A percentile compares a stretch with the other conserved stretches of the same genome.
These are phyloP conservation scores for Druceiella hillmani DNA, from an alignment of 2,888 invertebrate species.

Conservation along the genomic window DNA sequence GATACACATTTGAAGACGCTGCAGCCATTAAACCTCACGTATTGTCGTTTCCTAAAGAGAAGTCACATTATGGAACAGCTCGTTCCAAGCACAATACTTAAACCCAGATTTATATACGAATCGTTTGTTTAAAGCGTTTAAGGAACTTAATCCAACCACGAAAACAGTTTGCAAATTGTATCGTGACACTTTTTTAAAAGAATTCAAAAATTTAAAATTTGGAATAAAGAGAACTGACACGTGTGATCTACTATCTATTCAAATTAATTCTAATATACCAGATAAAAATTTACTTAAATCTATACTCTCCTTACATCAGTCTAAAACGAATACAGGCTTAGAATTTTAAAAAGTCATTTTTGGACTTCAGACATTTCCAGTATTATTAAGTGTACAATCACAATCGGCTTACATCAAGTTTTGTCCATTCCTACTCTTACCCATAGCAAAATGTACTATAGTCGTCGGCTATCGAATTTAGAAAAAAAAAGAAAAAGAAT, in stretches of 20 bases:
- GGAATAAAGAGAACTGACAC: conserved; percentile 12
- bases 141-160: no score
- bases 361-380: conserved; percentile 13
- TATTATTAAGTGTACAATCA: conserved; percentile 15
- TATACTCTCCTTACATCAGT: conserved; percentile 15
- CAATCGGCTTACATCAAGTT: conserved; percentile 28
- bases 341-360: conserved; percentile 18
- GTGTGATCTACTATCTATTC: conserved; percentile 10
- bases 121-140: no score
- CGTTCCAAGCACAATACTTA: no score
- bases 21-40: no score
- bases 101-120: no score
- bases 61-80: no score
- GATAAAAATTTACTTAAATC: conserved; percentile 6
- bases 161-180: conserved; percentile 11
- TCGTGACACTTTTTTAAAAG: conserved; percentile 8
- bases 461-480: conserved; percentile 26
- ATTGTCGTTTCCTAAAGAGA: no score
- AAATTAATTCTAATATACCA: conserved; percentile 6
- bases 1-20: no score
- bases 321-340: conserved; percentile 15
- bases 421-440: conserved; percentile 27
- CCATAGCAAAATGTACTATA: conserved; percentile 28
- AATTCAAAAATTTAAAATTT: conserved; percentile 13
- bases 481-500: conserved; percentile 22